Base-by-base conservation (phyloP, 2,888 invertebrate genomes). In the Lingula anatina region DNA sequence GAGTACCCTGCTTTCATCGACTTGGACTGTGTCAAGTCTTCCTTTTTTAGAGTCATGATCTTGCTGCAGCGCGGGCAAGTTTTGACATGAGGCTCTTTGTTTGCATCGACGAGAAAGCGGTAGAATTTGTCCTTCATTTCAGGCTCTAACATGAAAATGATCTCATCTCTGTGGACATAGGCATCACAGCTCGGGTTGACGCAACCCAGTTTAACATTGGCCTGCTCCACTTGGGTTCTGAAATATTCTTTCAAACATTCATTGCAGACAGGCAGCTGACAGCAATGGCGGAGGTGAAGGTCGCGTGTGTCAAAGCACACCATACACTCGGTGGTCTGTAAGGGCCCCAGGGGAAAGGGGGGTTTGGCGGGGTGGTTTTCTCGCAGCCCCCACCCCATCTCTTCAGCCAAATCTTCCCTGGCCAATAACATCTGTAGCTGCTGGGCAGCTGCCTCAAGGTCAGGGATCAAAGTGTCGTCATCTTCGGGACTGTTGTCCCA, bases 61-160 rank as follows among this genome's bases (percentile, higher is more conserved):
- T 64, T 58, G 44, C 69, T 72, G 57, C 78, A 78, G 5, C 66
- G 54, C 2, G 78, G 78, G 53, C 78, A 78, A 3, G 77, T 77
- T 60, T 77, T 78, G 1, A 66, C 55, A 36, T 60, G 62, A 0
- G 74, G 69, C 51, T 72, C 73, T 27, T 65, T 60, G 55, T 76
- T 77, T 1, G 73, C 73, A 53, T 71, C 65, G 1, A 70, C 59
- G 5, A 78, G 58, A 52, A 71, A 71, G 43, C 60, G 59, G 49
- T 70, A 65, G 51, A 70, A 77, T 47, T 69, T 70, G 21, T 70
- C 65, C 54, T 72, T 73, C 50, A 63, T 48, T 1, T 62, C 57
- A 3, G 49, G 36, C 3, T 64, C 58, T 21, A 77, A 55, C n/a
- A 67, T 60, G 5, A 62, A 64, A 1, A 72, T 57, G 1, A 77